Evolutionary conservation across 2,113 vertebrate genomes (phyloP), one percentile per base, ranked within the genome.

Genomic region (Aleadryas rufinucha): DNA sequence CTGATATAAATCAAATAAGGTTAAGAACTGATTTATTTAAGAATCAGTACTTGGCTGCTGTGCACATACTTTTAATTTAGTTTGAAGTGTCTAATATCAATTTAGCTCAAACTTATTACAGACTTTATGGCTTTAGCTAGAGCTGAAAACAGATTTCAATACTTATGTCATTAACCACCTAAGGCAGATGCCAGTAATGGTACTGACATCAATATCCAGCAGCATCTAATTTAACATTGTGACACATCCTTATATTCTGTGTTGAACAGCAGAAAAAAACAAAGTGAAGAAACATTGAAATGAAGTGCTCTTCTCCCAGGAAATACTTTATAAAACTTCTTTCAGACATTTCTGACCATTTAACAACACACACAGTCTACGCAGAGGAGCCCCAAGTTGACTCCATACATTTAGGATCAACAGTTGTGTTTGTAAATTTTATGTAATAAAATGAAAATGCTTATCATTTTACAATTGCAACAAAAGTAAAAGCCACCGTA

Each of bases 11-110:
- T 76, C 56, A 95, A 68, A 76, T 78, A 52, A 90, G 47, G 31
- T 84, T 93, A 94, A 88, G 79, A 95, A 94, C 3, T 81, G 53
- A 92, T 76, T 86, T 70, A 47, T 45, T 80, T 91, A 94, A 81
- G 64, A 95, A 90, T 77, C 56, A 70, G 87, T 64, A 77, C 52
- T 74, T 90, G 71, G 68, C 60, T 92, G 83, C 76, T 42, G 24
- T 60, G 79, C 44, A 89, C 31, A 70, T n/a, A 47, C 50, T 88
- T 93, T 63, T 81, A 86, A 94, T 87, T 91, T 71, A 56, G 41
- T 86, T 65, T 75, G 41, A 92, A 95, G 70, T 81, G 68, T 50
- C 52, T 64, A 72, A 30, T 71, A 83, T 8, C 39, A 80, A 56
- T 77, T 95, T 90, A 80, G 52, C 39, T 84, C 53, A 72, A 72